These are phyloP conservation scores for Cheilosia vulpina DNA, from an alignment of 2,888 invertebrate species.

Conservation along the genomic window DNA sequence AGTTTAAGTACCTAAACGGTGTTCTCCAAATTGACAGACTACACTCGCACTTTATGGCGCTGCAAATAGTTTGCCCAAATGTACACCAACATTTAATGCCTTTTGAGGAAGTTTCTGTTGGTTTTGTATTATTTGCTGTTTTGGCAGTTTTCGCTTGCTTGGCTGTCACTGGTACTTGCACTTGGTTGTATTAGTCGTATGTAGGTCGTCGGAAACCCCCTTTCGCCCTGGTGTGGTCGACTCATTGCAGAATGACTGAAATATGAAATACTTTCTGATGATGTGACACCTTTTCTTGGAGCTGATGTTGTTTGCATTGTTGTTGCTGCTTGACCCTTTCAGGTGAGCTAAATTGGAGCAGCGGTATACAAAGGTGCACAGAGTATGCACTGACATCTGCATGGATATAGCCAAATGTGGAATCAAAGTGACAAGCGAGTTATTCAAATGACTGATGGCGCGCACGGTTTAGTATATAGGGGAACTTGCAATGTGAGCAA, in stretches of 20 bases:
- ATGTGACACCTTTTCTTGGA: constrained; percentile 62
- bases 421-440: constrained; percentile 41
- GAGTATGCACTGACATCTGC: not conserved
- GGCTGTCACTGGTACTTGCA: not conserved
- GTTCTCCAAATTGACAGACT: not conserved
- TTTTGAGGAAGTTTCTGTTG: constrained; percentile 18
- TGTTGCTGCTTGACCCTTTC: constrained; percentile 54
- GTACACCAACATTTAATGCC: not conserved
- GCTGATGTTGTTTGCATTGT: constrained; percentile 32
- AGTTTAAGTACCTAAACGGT: constrained; percentile 22
- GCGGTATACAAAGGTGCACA: constrained; percentile 19
- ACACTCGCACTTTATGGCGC: constrained; percentile 2
- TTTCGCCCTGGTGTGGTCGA: not conserved
- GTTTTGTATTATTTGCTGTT: constrained; percentile 29
- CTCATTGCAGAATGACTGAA: constrained; percentile 40
- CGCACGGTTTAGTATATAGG: constrained; percentile 11
- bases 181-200: constrained; percentile 4
- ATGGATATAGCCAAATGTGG: not conserved
- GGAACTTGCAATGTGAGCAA: constrained; percentile 65
- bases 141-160: constrained; percentile 38
- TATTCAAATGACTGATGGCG: constrained; percentile 35
- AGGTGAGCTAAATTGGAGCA: constrained; percentile 67
- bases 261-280: constrained; percentile 48
- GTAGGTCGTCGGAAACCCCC: constrained; percentile 48
- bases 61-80: constrained; percentile 14